Percentiles rank a stretch among this genome's conserved stretches.
phyloP scores from a whole-genome alignment of 2,113 vertebrate species.

The Eleginops maclovinus region DNA sequence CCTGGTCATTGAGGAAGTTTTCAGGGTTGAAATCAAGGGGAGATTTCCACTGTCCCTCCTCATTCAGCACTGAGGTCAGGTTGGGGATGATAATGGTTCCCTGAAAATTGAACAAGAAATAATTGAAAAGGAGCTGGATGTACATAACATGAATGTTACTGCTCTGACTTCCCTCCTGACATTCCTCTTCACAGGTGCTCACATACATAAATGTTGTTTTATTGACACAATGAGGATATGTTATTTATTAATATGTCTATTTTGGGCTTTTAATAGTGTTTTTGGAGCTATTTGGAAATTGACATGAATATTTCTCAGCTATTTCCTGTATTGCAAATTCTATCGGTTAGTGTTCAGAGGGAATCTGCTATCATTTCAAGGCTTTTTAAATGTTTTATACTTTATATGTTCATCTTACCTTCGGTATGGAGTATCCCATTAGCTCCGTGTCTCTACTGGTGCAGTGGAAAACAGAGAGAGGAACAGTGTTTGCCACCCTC shows the following conservation, averaged over 20 bases:
- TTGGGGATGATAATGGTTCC: conserved; percentile 73
- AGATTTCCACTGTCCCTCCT: conserved; percentile 76
- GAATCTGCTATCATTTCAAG: background rate
- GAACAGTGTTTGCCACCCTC: conserved; percentile 39
- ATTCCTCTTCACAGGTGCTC: too few species aligned
- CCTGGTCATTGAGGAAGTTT: conserved; percentile 75
- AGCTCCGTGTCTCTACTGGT: conserved; percentile 60
- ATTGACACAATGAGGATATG: too few species aligned
- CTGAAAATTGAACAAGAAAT: conserved; percentile 32
- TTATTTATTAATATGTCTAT: too few species aligned
- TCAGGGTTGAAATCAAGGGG: conserved; percentile 71
- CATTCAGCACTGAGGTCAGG: conserved; percentile 56
- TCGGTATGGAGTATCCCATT: conserved; percentile 65
- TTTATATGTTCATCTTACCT: conserved; percentile 34
- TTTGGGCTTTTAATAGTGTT: background rate
- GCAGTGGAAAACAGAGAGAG: conserved; percentile 57
- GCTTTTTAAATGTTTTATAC: background rate
- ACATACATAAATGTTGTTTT: too few species aligned
- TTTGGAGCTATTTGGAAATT: background rate
- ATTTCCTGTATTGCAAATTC: background rate
- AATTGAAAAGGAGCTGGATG: too few species aligned
- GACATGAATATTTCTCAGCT: background rate
- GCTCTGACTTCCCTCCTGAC: background rate
- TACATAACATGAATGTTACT: background rate
- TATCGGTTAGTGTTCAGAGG: background rate